phyloP scores from a whole-genome alignment of 2,797 vertebrate species.

The Chaunax sp. region DNA sequence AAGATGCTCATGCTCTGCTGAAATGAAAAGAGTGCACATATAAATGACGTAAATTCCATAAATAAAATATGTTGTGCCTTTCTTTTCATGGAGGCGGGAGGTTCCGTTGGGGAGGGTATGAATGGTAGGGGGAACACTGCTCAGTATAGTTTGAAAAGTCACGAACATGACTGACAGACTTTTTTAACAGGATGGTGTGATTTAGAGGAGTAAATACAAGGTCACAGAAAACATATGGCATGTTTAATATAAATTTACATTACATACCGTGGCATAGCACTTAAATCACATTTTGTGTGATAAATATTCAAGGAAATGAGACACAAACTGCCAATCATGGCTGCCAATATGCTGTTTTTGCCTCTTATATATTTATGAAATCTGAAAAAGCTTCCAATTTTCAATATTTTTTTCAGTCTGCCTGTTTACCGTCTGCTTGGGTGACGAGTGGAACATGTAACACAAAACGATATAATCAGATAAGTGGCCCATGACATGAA shows the following conservation, averaged over 20 bases:
- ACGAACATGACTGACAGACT: background rate
- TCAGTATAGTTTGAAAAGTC: background rate
- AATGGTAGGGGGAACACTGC: no score
- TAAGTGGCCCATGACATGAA: conserved; percentile 3
- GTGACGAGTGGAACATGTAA: conserved; percentile 26
- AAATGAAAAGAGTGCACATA: no score
- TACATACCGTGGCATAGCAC: background rate
- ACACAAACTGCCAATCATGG: conserved; percentile 22
- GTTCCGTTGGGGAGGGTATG: no score
- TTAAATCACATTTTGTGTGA: conserved; percentile 18
- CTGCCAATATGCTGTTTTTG: conserved; percentile 29
- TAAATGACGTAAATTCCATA: no score
- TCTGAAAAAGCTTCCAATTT: conserved; percentile 42
- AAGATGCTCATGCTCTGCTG: no score
- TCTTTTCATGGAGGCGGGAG: no score
- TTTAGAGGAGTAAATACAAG: background rate
- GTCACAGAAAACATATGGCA: conserved; percentile 28
- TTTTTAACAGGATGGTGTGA: conserved; percentile 1
- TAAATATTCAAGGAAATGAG: conserved; percentile 30
- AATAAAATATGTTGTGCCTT: no score
- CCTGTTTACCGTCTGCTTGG: conserved; percentile 19
- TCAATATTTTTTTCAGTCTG: background rate
- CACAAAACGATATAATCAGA: conserved; percentile 31
- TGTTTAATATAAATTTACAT: background rate
- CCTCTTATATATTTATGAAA: conserved; percentile 30